Conservation (phyloP, 2,113 vertebrate genomes). For the Ammodytes dubius region DNA sequence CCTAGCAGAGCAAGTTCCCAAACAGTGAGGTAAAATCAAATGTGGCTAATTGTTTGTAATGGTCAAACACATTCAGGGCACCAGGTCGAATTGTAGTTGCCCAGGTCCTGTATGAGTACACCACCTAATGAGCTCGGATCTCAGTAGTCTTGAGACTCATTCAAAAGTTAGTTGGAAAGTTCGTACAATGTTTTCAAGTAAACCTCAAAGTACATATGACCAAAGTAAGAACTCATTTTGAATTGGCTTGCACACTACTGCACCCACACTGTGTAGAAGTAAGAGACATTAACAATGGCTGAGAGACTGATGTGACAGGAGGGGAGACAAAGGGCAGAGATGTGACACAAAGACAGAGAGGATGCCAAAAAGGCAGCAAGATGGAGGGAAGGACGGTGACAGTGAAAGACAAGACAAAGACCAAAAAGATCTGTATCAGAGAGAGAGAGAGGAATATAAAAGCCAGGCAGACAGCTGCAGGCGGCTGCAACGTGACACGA, state of each 20-base stretch:
- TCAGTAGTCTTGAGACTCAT: neutral
- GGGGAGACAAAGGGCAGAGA: slow-evolving; percentile 17
- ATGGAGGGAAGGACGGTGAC: slow-evolving; percentile 38
- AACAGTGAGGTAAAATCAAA: slow-evolving; percentile 13
- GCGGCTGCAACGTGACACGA: slow-evolving; percentile 34
- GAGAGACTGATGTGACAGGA: slow-evolving; percentile 15
- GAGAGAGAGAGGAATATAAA: slow-evolving; percentile 27
- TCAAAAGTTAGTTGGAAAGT: slow-evolving; percentile 16
- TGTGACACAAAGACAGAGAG: slow-evolving; percentile 7
- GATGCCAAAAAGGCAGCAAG: slow-evolving; percentile 29
- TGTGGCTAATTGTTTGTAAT: slow-evolving; percentile 4
- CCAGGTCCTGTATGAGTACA: neutral
- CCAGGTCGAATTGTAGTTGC: neutral
- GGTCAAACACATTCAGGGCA: neutral
- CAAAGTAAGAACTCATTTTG: neutral
- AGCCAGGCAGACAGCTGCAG: slow-evolving; percentile 45
- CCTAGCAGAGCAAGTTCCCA: slow-evolving; percentile 1
- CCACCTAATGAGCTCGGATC: neutral
- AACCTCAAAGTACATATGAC: neutral
- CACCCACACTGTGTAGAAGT: neutral
- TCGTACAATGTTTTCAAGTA: neutral
- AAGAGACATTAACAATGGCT: slow-evolving; percentile 1
- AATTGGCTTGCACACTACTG: neutral
- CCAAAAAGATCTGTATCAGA: slow-evolving; percentile 44
- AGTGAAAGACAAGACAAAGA: slow-evolving; percentile 37